Percentiles rank a stretch among this genome's conserved stretches.
Conservation (phyloP, 2,113 vertebrate species). For the Bujurquina vittata region DNA sequence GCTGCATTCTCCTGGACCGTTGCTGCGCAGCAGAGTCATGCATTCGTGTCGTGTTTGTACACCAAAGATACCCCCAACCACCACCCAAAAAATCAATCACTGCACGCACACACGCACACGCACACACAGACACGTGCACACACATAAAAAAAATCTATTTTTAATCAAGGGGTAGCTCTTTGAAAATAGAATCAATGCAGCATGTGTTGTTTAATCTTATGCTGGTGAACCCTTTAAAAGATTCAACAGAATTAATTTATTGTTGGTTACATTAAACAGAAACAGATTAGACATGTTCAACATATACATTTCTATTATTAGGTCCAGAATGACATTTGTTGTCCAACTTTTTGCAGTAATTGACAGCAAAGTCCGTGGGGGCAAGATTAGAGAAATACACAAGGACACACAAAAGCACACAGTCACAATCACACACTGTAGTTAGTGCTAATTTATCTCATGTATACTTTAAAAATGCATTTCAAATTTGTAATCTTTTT, state of each 20-base stretch:
- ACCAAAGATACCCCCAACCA: conserved; percentile 6
- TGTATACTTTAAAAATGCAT: background rate
- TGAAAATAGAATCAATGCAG: background rate
- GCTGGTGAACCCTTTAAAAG: background rate
- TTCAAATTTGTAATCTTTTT: background rate
- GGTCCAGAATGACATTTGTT: background rate
- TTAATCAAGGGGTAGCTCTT: background rate
- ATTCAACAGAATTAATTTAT: background rate
- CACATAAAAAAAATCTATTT: background rate
- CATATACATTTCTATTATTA: background rate
- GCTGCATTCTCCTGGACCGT: conserved; percentile 15
- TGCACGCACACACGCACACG: background rate
- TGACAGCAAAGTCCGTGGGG: background rate
- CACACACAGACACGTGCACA: background rate
- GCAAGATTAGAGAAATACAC: background rate
- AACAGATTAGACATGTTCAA: background rate
- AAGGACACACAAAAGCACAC: conserved; percentile 10
- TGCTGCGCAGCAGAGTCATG: conserved; percentile 53
- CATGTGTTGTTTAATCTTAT: background rate
- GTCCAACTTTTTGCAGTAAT: background rate
- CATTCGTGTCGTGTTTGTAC: conserved; percentile 33
- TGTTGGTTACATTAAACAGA: background rate
- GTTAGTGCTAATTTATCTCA: background rate
- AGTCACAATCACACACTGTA: conserved; percentile 8
- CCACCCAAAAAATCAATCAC: background rate